Conservation (phyloP, 2,888 invertebrate genomes). For the Panzeria rudis region DNA sequence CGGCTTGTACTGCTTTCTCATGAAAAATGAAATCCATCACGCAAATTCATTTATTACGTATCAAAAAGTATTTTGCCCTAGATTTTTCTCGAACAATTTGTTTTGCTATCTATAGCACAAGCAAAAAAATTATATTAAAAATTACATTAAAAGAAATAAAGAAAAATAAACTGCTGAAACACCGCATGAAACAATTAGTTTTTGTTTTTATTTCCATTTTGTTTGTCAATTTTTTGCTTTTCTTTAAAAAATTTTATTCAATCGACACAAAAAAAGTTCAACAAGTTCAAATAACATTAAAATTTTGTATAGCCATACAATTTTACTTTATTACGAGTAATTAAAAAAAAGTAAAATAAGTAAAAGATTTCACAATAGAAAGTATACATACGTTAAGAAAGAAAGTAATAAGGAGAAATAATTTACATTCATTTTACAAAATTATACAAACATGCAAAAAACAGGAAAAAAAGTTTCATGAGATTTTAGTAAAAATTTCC, state of each 20-base stretch:
- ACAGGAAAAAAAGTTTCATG: no score
- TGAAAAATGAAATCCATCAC: no score
- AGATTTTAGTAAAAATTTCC: no score
- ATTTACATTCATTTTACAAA: background rate
- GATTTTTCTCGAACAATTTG: conserved; percentile 5
- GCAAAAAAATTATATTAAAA: background rate
- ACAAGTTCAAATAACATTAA: conserved; percentile 43
- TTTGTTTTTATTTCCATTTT: background rate
- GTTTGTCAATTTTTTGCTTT: background rate
- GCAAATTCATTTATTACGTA: no score
- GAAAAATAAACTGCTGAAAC: conserved; percentile 10
- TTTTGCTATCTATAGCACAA: background rate
- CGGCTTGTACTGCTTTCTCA: no score
- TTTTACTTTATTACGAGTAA: conserved; percentile 11
- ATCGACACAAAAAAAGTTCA: conserved; percentile 39
- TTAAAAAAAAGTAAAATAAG: background rate
- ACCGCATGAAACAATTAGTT: conserved; percentile 8
- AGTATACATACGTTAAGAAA: conserved; percentile 15
- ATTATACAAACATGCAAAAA: background rate
- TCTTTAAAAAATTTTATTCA: conserved; percentile 14
- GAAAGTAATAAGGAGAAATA: background rate
- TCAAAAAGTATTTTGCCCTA: no score
- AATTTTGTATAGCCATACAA: conserved; percentile 18
- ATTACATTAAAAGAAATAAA: background rate
- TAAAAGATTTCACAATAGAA: conserved; percentile 34